Evolutionary conservation across 2,888 invertebrate genomes (phyloP).

Genomic region (Eupithecia insigniata): DNA sequence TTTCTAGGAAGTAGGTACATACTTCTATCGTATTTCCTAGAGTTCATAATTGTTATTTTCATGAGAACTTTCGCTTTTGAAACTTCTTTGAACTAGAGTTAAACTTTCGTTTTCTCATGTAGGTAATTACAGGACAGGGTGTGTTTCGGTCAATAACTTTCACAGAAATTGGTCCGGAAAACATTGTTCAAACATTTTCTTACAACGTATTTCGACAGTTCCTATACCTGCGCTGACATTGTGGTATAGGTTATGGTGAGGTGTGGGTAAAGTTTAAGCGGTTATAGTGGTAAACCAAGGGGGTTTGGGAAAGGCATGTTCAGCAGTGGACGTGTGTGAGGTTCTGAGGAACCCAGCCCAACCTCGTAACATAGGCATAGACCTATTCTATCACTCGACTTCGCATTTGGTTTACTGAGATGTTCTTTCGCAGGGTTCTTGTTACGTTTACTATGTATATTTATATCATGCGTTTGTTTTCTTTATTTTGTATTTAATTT

Average conservation of each 20-base stretch:
- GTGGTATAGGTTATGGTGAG: not conserved
- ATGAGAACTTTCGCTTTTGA: not conserved
- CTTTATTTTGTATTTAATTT: too few species aligned
- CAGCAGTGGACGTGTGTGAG: too few species aligned
- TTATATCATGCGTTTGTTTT: too few species aligned
- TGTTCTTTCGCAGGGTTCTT: too few species aligned
- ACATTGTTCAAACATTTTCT: slow-evolving; percentile 20
- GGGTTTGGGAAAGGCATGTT: too few species aligned
- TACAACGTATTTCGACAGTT: not conserved
- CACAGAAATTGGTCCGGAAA: slow-evolving; percentile 32
- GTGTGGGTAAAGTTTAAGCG: too few species aligned
- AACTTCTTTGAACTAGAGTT: not conserved
- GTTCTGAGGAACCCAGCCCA: too few species aligned
- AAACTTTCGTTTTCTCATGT: slow-evolving; percentile 40
- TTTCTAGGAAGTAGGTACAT: not conserved
- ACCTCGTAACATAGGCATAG: too few species aligned
- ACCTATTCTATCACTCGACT: too few species aligned
- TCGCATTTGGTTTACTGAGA: too few species aligned
- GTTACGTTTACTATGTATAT: too few species aligned
- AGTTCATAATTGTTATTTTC: not conserved
- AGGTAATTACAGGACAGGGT: slow-evolving; percentile 32
- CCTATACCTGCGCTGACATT: not conserved
- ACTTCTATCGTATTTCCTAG: not conserved
- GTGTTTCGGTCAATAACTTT: slow-evolving; percentile 36
- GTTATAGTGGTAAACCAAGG: too few species aligned